These are phyloP conservation scores for Polydrusus cervinus DNA, from an alignment of 2,888 invertebrate species.

Conservation along the genomic window DNA sequence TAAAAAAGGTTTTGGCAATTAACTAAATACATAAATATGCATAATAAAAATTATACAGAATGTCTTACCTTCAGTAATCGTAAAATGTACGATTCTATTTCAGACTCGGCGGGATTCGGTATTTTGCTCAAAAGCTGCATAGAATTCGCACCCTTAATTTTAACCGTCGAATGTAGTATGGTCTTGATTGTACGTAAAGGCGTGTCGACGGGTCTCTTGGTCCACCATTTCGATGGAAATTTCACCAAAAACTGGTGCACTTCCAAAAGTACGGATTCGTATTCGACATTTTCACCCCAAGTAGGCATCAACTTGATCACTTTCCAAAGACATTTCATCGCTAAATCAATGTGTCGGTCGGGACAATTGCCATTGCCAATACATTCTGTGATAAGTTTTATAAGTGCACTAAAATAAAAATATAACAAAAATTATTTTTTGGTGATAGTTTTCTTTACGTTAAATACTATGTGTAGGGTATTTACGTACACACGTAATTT, in stretches of 20 bases:
- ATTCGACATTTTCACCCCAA: slow-evolving; percentile 84
- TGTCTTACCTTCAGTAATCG: slow-evolving; percentile 84
- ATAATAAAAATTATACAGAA: no score
- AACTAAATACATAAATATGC: no score
- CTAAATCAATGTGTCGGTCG: slow-evolving; percentile 84
- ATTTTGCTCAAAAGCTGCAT: slow-evolving; percentile 85
- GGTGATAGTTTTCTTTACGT: no score
- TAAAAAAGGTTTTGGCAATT: no score
- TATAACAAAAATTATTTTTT: no score
- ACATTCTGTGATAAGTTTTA: slow-evolving; percentile 90
- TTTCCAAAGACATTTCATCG: slow-evolving; percentile 97
- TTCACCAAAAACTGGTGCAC: slow-evolving; percentile 92
- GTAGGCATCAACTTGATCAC: slow-evolving; percentile 90
- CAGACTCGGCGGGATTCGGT: slow-evolving; percentile 86
- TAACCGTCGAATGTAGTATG: slow-evolving; percentile 91
- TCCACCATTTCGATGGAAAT: slow-evolving; percentile 92
- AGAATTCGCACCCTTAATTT: slow-evolving; percentile 88
- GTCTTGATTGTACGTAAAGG: slow-evolving; percentile 95
- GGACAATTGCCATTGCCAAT: slow-evolving; percentile 80
- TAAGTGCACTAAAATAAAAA: slow-evolving; percentile 82
- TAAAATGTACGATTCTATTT: slow-evolving; percentile 88
- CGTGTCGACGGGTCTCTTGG: slow-evolving; percentile 87
- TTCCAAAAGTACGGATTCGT: slow-evolving; percentile 85
- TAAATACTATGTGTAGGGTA: no score
- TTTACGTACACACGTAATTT: no score